Evolutionary conservation across 2,888 invertebrate species (phyloP).

Genomic region (Eristalis intricaria): DNA sequence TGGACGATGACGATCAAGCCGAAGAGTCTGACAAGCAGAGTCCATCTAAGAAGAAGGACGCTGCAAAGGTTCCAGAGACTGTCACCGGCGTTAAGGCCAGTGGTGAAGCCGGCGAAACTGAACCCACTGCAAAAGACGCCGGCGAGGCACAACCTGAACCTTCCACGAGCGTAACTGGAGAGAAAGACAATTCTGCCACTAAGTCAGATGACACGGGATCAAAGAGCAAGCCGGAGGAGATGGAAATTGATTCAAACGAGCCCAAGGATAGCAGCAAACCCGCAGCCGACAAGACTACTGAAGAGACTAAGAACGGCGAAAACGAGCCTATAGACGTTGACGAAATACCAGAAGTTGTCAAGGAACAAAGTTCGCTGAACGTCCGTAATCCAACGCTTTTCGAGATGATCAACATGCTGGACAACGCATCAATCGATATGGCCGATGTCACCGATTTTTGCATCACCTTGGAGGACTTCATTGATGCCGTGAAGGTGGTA

Average conservation of each 20-base stretch:
- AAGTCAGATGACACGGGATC: slow-evolving; percentile 70
- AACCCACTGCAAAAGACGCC: slow-evolving; percentile 21
- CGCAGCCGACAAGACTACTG: slow-evolving; percentile 1
- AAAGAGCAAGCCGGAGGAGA: slow-evolving; percentile 75
- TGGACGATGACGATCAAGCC: slow-evolving; percentile 77
- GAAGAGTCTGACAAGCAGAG: slow-evolving; percentile 69
- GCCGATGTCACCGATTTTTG: slow-evolving; percentile 85
- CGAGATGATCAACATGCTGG: slow-evolving; percentile 86
- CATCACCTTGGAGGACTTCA: slow-evolving; percentile 89
- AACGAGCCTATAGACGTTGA: slow-evolving; percentile 81
- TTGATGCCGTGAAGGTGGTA: slow-evolving; percentile 89
- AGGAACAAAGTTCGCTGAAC: slow-evolving; percentile 28
- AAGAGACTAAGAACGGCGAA: slow-evolving; percentile 13
- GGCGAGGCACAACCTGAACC: slow-evolving; percentile 43
- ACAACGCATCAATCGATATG: slow-evolving; percentile 85
- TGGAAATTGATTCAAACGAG: slow-evolving; percentile 51
- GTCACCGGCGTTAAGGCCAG: not conserved
- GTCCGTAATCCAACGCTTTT: slow-evolving; percentile 80
- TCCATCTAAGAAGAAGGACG: slow-evolving; percentile 8
- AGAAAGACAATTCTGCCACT: slow-evolving; percentile 23
- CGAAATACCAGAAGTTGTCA: slow-evolving; percentile 78
- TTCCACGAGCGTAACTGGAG: slow-evolving; percentile 32
- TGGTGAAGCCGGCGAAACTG: slow-evolving; percentile 12
- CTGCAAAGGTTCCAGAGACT: not conserved
- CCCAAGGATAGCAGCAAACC: slow-evolving; percentile 28